These are phyloP conservation scores for Elephantulus edwardii DNA, from an alignment of 2,113 vertebrate genomes.

Conservation along the genomic window DNA sequence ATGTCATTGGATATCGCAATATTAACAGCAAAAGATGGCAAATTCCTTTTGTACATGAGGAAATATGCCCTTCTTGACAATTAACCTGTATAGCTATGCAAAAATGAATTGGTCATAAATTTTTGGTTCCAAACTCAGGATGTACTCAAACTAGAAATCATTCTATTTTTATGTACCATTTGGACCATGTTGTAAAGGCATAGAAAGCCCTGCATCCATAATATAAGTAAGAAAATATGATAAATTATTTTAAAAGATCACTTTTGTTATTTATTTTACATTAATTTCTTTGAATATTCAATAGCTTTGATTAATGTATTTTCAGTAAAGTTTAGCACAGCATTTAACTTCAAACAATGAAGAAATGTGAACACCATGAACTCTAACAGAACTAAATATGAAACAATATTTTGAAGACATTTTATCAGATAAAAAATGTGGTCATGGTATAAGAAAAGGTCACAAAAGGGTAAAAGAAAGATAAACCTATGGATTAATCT, in stretches of 20 bases:
- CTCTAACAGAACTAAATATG: neutral
- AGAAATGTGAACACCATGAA: neutral
- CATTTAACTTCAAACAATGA: neutral
- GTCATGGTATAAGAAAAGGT: neutral
- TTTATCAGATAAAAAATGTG: slow-evolving; percentile 25
- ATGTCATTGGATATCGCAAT: neutral
- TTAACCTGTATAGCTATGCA: slow-evolving; percentile 22
- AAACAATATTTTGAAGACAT: neutral
- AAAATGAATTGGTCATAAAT: neutral
- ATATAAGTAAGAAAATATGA: slow-evolving; percentile 22
- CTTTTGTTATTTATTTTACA: slow-evolving; percentile 1
- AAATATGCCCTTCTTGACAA: slow-evolving; percentile 23
- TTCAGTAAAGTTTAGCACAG: neutral
- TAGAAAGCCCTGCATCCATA: neutral
- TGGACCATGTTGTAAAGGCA: slow-evolving; percentile 37
- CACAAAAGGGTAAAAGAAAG: neutral
- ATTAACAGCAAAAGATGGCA: neutral
- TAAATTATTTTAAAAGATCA: neutral
- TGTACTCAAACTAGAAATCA: slow-evolving; percentile 12
- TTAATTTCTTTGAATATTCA: neutral
- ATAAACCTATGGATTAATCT: neutral
- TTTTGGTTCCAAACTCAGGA: slow-evolving; percentile 39
- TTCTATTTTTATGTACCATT: neutral
- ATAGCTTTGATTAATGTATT: too few species aligned
- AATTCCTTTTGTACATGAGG: neutral